Base-by-base conservation (phyloP, 2,113 vertebrate genomes). In the Phaethon lepturus region DNA sequence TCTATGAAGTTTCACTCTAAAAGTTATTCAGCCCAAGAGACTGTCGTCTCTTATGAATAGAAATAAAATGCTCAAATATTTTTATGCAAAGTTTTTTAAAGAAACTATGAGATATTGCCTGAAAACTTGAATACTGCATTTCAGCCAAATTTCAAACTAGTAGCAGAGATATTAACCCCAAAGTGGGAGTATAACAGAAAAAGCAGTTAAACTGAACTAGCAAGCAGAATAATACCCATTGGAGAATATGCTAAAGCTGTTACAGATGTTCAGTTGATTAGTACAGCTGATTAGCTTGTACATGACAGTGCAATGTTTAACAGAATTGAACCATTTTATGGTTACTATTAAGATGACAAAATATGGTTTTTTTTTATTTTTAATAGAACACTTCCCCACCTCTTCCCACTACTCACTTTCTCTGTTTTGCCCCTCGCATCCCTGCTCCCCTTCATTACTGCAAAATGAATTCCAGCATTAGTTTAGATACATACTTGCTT, bases 221-320 rank as follows among this genome's bases (percentile, higher is more conserved):
- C 66, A 97, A 62, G n/a, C 55, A 91, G 81, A 93, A 81, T 63
- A 94, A 77, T 53, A 56, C 42, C 86, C 93, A 45, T 31, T 80
- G 81, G 82, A 97, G 95, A 88, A 55, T 71, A 52, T 2, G 67
- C 94, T 72, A 84, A 97, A 95, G 87, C 58, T 71, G 90, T 35
- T 52, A 44, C 85, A 95, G 94, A 94, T 88, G 91, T 75, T 97
- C 96, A 93, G 81, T 50, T 94, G 77, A 87, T 97, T 86, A 94
- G 74, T n/a, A 40, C 24, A 62, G 88, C 93, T 95, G 96, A 97
- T 97, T 88, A 96, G 66, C 28, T 56, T 89, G 85, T 79, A 92
- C 55, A 17, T 31, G 58, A 86, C 85, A 89, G 45, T 29, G 76
- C 45, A 77, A 55, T 20, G 20, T 49, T 60, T 45, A 85, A 81